These are phyloP conservation scores for Edolisoma coerulescens DNA, from an alignment of 2,113 vertebrate species.

Conservation along the genomic window DNA sequence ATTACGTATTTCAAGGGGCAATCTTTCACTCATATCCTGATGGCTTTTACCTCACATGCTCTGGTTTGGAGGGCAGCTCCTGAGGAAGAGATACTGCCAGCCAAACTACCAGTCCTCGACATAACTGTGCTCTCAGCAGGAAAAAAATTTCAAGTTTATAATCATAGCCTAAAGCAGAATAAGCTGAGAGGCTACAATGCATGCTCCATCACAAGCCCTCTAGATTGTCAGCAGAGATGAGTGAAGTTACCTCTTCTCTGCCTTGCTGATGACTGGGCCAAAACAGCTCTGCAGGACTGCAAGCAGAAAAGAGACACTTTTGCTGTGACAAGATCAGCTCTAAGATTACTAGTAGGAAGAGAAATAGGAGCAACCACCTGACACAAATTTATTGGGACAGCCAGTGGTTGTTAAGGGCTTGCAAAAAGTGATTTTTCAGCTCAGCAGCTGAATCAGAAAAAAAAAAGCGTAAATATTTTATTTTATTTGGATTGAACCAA, in stretches of 20 bases:
- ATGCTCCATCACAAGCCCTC: not conserved
- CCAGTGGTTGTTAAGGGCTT: not conserved
- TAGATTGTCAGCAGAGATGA: not conserved
- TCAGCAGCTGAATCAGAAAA: not conserved
- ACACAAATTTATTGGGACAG: slow-evolving; percentile 5
- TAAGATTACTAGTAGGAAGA: not conserved
- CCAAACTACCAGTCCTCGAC: not conserved
- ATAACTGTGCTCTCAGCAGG: not conserved
- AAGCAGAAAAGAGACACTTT: not conserved
- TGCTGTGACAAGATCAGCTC: not conserved
- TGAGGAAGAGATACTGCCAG: not conserved
- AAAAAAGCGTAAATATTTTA: not conserved
- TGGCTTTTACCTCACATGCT: not conserved
- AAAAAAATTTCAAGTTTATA: not conserved
- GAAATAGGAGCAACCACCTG: not conserved
- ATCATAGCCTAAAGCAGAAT: not conserved
- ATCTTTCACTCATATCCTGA: not conserved
- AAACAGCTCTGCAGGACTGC: not conserved
- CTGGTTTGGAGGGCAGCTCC: not conserved
- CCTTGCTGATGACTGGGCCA: not conserved
- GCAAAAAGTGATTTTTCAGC: not conserved
- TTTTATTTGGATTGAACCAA: not conserved
- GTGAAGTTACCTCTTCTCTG: not conserved
- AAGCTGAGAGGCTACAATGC: not conserved
- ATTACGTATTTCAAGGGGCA: not conserved